Conservation (phyloP, 2,797 vertebrate genomes). For the Clarias fuscus region DNA sequence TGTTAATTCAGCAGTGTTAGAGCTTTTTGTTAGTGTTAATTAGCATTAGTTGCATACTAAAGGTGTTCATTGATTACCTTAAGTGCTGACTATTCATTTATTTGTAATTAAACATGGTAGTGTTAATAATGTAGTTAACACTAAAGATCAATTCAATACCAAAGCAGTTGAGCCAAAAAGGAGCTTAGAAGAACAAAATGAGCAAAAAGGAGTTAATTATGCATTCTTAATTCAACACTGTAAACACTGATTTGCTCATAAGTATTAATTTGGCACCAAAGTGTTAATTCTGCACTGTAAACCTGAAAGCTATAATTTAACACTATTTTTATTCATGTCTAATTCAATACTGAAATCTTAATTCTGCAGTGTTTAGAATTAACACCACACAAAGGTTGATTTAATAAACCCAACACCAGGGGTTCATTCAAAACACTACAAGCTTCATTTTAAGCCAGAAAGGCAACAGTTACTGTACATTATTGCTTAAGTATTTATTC, state of each 20-base stretch:
- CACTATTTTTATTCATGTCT: background rate
- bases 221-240: background rate
- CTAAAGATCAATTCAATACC: background rate
- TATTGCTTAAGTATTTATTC: background rate
- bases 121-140: background rate
- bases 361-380: background rate
- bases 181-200: too few species aligned
- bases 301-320: background rate
- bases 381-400: background rate
- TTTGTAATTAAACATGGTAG: background rate
- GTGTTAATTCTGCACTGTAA: background rate
- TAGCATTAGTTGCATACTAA: background rate
- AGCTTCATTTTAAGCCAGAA: background rate
- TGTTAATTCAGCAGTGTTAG: background rate
- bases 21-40: background rate
- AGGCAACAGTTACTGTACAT: background rate
- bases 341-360: background rate
- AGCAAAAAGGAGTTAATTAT: background rate
- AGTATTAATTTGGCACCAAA: background rate
- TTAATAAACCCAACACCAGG: background rate
- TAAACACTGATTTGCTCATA: background rate
- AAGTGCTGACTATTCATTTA: background rate
- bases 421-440: background rate
- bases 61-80: background rate
- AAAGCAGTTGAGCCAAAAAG: too few species aligned